phyloP scores from a whole-genome alignment of 2,797 vertebrate species.

The Squalus acanthias region DNA sequence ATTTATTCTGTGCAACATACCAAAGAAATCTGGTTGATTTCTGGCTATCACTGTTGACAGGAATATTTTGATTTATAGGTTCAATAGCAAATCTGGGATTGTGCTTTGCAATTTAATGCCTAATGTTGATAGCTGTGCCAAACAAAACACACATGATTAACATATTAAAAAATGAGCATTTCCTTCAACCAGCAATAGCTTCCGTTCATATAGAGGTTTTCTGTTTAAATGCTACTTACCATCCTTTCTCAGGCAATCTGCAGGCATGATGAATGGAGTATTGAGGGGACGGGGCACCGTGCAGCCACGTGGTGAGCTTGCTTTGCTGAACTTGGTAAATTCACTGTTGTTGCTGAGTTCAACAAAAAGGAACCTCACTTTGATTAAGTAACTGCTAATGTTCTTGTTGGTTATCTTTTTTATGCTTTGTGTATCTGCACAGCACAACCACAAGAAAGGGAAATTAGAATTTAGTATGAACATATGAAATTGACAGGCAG shows the following conservation, averaged over 20 bases:
- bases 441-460: background rate
- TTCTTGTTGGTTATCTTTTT: background rate
- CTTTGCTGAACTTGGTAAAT: no score
- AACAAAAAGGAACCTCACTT: background rate
- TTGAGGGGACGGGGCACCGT: background rate
- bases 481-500: background rate
- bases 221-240: background rate
- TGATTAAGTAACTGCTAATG: background rate
- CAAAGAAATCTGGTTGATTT: constrained; percentile 3
- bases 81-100: constrained; percentile 14
- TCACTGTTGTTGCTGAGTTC: background rate
- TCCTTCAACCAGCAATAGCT: background rate
- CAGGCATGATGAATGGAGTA: background rate
- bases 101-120: background rate
- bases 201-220: background rate
- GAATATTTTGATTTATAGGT: background rate
- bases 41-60: background rate
- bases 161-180: background rate
- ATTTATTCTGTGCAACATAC: background rate
- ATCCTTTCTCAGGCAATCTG: background rate
- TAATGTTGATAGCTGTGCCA: background rate
- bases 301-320: background rate
- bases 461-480: no score
- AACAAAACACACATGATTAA: background rate
- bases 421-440: background rate